Evolutionary conservation across 2,888 invertebrate genomes (phyloP).

Genomic region (Drosophila anomalata): DNA sequence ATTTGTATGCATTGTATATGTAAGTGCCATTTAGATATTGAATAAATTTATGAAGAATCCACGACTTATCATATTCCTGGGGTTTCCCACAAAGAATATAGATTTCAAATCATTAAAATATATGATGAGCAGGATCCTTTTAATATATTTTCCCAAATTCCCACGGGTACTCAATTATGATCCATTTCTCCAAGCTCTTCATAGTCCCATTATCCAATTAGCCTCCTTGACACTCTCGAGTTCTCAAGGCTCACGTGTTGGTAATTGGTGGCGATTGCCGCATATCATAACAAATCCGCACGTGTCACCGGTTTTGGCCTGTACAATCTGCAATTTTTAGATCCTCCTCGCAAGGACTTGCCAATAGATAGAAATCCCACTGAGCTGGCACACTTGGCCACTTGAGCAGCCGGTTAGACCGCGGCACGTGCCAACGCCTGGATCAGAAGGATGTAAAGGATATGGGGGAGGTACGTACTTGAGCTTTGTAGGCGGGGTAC

Average conservation of each 20-base stretch:
- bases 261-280: constrained; percentile 49
- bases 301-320: constrained; percentile 46
- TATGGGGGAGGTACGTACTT: constrained; percentile 5
- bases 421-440: constrained; percentile 39
- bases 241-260: constrained; percentile 46
- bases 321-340: constrained; percentile 45
- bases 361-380: constrained; percentile 13
- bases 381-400: constrained; percentile 46
- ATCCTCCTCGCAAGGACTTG: constrained; percentile 2
- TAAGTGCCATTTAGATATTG: background rate
- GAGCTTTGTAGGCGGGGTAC: constrained; percentile 5
- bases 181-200: background rate
- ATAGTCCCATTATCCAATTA: constrained; percentile 45
- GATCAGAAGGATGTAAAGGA: background rate
- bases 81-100: background rate
- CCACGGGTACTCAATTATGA: background rate
- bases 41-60: background rate
- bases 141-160: background rate
- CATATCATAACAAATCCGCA: constrained; percentile 69
- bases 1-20: too few relatives aligned
- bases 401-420: constrained; percentile 62
- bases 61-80: too few relatives aligned
- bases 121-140: background rate
- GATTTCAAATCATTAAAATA: too few relatives aligned
- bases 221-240: constrained; percentile 32